Conservation (phyloP, 2,797 vertebrate genomes). For the Poeciliopsis turneri region DNA sequence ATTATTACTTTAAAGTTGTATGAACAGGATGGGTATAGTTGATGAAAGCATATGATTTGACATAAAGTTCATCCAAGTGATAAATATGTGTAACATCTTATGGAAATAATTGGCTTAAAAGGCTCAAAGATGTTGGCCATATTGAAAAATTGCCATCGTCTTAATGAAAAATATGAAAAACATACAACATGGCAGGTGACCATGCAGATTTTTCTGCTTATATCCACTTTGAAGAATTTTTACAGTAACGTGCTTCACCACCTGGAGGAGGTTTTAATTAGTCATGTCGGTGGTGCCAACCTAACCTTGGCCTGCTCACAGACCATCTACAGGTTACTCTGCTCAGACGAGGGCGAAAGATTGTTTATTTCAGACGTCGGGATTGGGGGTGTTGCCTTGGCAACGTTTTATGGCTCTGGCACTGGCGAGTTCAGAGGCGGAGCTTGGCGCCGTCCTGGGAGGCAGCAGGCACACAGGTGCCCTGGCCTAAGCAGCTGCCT, state of each 20-base stretch:
- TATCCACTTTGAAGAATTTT: no score
- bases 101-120: no score
- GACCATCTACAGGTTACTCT: constrained; percentile 73
- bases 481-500: constrained; percentile 75
- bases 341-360: constrained; percentile 73
- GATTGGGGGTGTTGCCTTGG: constrained; percentile 67
- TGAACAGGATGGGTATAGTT: no score
- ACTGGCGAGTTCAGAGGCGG: constrained; percentile 60
- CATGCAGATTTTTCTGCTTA: no score
- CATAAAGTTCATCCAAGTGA: no score
- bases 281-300: constrained; percentile 35
- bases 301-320: constrained; percentile 45
- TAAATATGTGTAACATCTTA: no score
- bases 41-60: no score
- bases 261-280: constrained; percentile 45
- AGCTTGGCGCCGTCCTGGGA: constrained; percentile 71
- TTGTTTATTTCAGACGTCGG: constrained; percentile 72
- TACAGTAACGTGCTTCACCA: not conserved
- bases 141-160: no score
- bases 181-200: no score
- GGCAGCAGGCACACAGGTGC: constrained; percentile 80
- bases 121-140: no score
- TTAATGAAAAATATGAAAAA: no score
- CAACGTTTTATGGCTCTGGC: constrained; percentile 73
- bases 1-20: no score